Conservation (phyloP, 2,888 invertebrate genomes). For the Tiliacea aurago region DNA sequence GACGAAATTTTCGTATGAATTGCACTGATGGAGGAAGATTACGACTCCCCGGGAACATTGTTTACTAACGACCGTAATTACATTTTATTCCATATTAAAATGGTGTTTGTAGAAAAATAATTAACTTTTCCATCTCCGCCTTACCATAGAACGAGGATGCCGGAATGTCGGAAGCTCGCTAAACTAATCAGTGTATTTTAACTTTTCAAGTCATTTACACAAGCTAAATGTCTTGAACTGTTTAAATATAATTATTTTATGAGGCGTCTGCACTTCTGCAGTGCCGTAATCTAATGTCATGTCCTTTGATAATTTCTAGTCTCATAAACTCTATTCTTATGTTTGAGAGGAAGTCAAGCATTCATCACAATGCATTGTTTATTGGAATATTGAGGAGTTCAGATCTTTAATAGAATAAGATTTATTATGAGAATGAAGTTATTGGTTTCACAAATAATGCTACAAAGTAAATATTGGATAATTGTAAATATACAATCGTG, state of each 20-base stretch:
- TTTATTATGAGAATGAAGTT: constrained; percentile 47
- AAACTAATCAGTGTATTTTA: constrained; percentile 52
- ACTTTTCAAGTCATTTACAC: constrained; percentile 33
- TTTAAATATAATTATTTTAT: constrained; percentile 31
- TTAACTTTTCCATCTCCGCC: constrained; percentile 46
- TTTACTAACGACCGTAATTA: constrained; percentile 58
- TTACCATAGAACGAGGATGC: constrained; percentile 13
- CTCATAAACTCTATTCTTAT: constrained; percentile 54
- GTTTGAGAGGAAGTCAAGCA: constrained; percentile 24
- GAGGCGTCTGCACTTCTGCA: background rate
- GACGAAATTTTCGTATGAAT: constrained; percentile 55
- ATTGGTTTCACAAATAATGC: constrained; percentile 51
- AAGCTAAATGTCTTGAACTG: constrained; percentile 32
- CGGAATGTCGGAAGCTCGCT: constrained; percentile 20
- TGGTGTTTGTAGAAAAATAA: constrained; percentile 61
- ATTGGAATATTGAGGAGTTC: constrained; percentile 53
- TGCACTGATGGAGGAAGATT: constrained; percentile 57
- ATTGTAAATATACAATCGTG: constrained; percentile 54
- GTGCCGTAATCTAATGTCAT: constrained; percentile 29
- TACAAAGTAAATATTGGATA: constrained; percentile 49
- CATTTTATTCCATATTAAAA: constrained; percentile 61
- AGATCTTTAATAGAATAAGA: constrained; percentile 56
- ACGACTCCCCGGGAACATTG: constrained; percentile 49
- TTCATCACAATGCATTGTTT: constrained; percentile 58
- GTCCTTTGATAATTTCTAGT: constrained; percentile 39